Base-by-base conservation (phyloP, 2,113 vertebrate species). In the Tachysurus fulvidraco region DNA sequence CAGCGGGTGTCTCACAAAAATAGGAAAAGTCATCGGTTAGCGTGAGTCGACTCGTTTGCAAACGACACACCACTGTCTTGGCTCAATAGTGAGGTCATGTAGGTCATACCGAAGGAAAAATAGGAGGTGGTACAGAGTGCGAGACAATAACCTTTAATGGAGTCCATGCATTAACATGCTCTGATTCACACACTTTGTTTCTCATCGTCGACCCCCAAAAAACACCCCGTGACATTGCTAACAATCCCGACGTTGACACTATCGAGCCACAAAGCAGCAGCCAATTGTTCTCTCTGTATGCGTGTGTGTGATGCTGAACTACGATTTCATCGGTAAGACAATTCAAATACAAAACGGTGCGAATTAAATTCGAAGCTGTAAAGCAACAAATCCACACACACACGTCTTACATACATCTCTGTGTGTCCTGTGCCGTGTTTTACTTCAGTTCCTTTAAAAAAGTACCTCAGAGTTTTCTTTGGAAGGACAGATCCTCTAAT, bases 81-180 rank as follows among this genome's bases (percentile, higher is more conserved):
- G 83, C 52, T 8, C 64, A 85, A 87, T 25, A 64, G 71, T 74
- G 76, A 79, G 84, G 91, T 90, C 90, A 90, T 4, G 36, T 50
- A 13, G 86, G 85, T 87, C 90, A 46, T 88, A 69, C 77, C 84
- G 78, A 76, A 65, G 73, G 73, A 50, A 62, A 74, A 55, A 55
- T 59, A 30, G 87, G 73, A 88, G 89, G 90, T 83, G 80, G 89
- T 28, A 81, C 59, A 50, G 52, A 21, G 59, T 28, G 25, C 4
- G 52, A 60, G 65, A 93, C 90, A 91, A 92, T 74, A 86, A 54
- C 84, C 86, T 90, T 90, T 92, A 89, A 93, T 91, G 86, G 69
- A 92, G 90, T 91, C 81, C n/a, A 79, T 41, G 28, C 82, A 60
- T 46, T n/a, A n/a, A 52, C 85, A 46, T 17, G 46, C 88, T 85